Base-by-base conservation (phyloP, 2,113 vertebrate species). In the Mesitornis unicolor region DNA sequence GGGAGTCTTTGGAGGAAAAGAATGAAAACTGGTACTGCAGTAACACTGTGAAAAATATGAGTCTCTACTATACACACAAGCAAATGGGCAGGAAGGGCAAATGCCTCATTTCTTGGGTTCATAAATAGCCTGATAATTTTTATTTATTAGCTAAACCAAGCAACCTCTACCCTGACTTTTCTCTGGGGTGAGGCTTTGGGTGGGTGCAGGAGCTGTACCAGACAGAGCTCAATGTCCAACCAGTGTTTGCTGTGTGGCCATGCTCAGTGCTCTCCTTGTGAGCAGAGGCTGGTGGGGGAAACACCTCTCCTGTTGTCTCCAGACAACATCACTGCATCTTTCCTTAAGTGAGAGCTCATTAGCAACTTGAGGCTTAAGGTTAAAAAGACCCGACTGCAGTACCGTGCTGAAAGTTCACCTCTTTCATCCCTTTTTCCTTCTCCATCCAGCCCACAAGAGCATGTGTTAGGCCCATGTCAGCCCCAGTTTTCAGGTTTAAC, bases 221-320 rank as follows among this genome's bases (percentile, higher is more conserved):
- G 33, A 20, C 18, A 15, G 63, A 80, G 24, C 33, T 51, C 35
- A 9, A 1, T 29, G 29, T 4, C 15, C 15, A 48, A 3, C 6
- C 7, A 8, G 4, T 8, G 6, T 6, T 74, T 2, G 2, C 22
- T 5, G 7, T 6, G 5, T 35, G 7, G 16, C 14, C 3, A 3
- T 3, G 6, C 14, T 2, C 19, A 21, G 1, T 12, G 10, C 7
- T 64, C n/a, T 11, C 15, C 13, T 68, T 48, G 3, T 7, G 35
- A 50, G 38, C 42, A 71, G 38, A 25, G 38, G 4, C 17, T 54
- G 22, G 17, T 17, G 14, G 4, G 16, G 16, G 4, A 53, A 48
- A 31, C 8, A 10, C 17, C 36, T 43, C 3, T 73, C 0, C 0
- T 45, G 20, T 35, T 76, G 26, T 31, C 40, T 53, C 19, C 24